Evolutionary conservation across 2,888 invertebrate genomes (phyloP), one percentile per base, ranked within the genome.

Genomic region (Acleris sparsana): DNA sequence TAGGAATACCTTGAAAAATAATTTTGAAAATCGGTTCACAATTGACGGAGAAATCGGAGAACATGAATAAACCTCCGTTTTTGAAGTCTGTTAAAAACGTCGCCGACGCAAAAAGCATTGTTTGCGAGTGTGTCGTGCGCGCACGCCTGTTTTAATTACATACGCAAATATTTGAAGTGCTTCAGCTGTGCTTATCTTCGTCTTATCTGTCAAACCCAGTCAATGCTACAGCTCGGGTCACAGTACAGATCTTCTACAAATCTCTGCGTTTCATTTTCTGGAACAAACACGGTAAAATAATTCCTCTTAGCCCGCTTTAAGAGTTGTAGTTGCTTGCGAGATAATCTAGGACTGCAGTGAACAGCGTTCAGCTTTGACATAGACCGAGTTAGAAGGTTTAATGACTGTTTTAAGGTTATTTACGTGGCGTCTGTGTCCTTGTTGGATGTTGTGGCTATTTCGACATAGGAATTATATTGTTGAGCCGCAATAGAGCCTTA

Each of bases 181-280:
- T 80, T 80, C 87, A 85, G 84, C 84, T 84, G 77, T 80, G 78
- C 83, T 89, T 89, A 91, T 90, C 91, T 87, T 72, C 72, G 80
- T 79, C 80, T 91, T 92, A 92, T 92, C 92, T 92, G 92, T 90
- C 92, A 92, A 92, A 91, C 86, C 80, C 88, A 90, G 91, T 92
- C 92, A 90, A 91, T 91, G 89, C 86, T 88, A 75, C 82, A 79
- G 85, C 88, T 86, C 89, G 87, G 83, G 85, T 84, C 80, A 80
- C 71, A 77, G 72, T 70, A 74, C 75, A 80, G 78, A 78, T 72
- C 59, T 33, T 57, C 44, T 17, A 65, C 63, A 64, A 64, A 64
- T 59, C 59, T 58, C 51, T 18, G 44, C 51, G 25, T 43, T 49
- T 62, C 49, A 63, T 43, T 63, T 49, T 18, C 43, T 5, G 18